Evolutionary conservation across 2,113 vertebrate genomes (phyloP).

Genomic region (Otolemur garnettii): DNA sequence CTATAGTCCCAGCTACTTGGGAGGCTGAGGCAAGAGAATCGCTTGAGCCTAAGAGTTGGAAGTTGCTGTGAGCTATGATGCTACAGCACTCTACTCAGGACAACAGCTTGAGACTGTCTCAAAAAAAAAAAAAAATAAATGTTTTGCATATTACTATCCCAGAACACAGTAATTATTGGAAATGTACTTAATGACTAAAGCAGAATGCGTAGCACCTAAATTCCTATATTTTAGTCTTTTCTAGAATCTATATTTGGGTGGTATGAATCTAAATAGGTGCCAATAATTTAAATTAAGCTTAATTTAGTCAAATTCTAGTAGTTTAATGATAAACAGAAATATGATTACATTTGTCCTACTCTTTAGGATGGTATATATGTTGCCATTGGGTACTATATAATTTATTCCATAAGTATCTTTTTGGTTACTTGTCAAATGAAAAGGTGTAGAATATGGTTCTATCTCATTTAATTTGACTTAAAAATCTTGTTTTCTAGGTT

Average conservation of each 20-base stretch:
- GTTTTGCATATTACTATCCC: background rate
- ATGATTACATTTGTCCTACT: background rate
- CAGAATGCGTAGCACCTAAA: background rate
- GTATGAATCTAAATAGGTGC: background rate
- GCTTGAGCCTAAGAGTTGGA: no score
- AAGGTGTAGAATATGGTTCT: background rate
- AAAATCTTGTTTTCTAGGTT: slow-evolving; percentile 89
- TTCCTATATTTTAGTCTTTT: background rate
- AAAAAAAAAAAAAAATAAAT: background rate
- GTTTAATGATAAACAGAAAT: background rate
- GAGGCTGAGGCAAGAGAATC: no score
- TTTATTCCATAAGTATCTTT: background rate
- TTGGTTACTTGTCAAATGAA: slow-evolving; percentile 23
- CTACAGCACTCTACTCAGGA: no score
- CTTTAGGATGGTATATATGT: background rate
- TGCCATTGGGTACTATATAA: background rate
- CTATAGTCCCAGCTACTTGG: no score
- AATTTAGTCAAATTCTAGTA: background rate
- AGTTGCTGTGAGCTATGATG: no score
- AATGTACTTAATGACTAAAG: slow-evolving; percentile 52
- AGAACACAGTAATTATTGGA: background rate
- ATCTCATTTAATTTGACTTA: slow-evolving; percentile 34
- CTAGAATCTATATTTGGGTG: slow-evolving; percentile 11
- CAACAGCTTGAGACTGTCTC: no score
- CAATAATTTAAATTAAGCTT: slow-evolving; percentile 43